Evolutionary conservation across 2,888 invertebrate genomes (phyloP).

Genomic region (Ophion costatus): DNA sequence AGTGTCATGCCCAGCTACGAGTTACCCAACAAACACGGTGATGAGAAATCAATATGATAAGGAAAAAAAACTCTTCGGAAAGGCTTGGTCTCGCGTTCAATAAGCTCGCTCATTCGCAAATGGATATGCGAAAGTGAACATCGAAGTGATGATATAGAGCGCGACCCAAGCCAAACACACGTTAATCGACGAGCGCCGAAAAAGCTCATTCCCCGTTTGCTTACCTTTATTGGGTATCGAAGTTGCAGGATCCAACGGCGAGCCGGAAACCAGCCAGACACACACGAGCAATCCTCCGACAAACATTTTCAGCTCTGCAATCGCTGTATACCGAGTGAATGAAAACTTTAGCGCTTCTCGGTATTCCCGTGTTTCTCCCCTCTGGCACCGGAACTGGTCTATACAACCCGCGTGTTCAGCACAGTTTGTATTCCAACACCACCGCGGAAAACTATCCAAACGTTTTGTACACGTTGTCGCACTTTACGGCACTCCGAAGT

Average conservation of each 20-base stretch:
- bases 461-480: slow-evolving; percentile 27
- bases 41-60: neutral
- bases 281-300: slow-evolving; percentile 74
- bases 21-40: no score
- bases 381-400: neutral
- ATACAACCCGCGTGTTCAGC: slow-evolving; percentile 9
- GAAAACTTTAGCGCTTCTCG: slow-evolving; percentile 71
- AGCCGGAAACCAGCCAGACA: slow-evolving; percentile 77
- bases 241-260: slow-evolving; percentile 74
- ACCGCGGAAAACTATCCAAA: slow-evolving; percentile 15
- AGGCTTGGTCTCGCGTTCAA: neutral
- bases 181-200: slow-evolving; percentile 24
- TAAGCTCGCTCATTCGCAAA: neutral
- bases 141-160: slow-evolving; percentile 10
- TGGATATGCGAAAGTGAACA: neutral
- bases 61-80: neutral
- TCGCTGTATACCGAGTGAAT: slow-evolving; percentile 69
- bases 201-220: slow-evolving; percentile 50
- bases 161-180: slow-evolving; percentile 20
- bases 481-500: slow-evolving; percentile 24
- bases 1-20: slow-evolving; percentile 1
- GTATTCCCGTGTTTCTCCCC: slow-evolving; percentile 12
- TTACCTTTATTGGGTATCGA: slow-evolving; percentile 75
- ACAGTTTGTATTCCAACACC: slow-evolving; percentile 27
- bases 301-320: slow-evolving; percentile 74